These are phyloP conservation scores for Eulacestoma nigropectus DNA, from an alignment of 2,113 vertebrate genomes.

Conservation along the genomic window DNA sequence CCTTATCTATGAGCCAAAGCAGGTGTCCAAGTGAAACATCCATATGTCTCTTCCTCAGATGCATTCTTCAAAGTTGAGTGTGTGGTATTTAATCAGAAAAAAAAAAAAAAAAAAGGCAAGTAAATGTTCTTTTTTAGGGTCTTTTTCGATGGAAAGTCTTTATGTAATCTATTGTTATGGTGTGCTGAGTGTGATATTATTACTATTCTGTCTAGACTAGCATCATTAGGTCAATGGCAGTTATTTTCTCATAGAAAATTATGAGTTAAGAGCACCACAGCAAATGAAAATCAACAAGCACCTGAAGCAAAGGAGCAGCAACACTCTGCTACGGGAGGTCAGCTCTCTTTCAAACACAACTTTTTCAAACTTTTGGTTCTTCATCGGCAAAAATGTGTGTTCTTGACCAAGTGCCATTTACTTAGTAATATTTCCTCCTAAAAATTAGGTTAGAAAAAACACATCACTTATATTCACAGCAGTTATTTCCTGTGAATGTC, in stretches of 20 bases:
- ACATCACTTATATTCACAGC: neutral
- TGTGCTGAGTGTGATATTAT: neutral
- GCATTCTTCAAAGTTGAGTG: neutral
- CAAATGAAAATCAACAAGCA: conserved; percentile 44
- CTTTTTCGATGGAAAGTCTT: neutral
- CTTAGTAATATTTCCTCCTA: neutral
- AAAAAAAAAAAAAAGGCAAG: neutral
- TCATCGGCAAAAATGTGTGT: neutral
- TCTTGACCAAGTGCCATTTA: neutral
- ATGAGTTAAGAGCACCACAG: conserved; percentile 46
- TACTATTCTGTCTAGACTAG: neutral
- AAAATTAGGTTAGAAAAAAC: neutral
- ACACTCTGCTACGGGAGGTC: conserved; percentile 4
- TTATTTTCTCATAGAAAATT: conserved; percentile 49
- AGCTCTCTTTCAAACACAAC: neutral
- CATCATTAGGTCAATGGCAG: conserved; percentile 10
- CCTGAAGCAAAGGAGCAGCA: conserved; percentile 31
- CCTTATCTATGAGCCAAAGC: neutral
- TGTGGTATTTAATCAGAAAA: neutral
- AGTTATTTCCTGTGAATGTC: neutral
- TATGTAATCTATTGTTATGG: neutral
- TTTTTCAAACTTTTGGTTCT: neutral
- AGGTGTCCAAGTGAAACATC: neutral
- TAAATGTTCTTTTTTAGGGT: neutral
- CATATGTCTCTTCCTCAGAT: neutral